Base-by-base conservation (phyloP, 2,113 vertebrate genomes). In the Paratilapia polleni region DNA sequence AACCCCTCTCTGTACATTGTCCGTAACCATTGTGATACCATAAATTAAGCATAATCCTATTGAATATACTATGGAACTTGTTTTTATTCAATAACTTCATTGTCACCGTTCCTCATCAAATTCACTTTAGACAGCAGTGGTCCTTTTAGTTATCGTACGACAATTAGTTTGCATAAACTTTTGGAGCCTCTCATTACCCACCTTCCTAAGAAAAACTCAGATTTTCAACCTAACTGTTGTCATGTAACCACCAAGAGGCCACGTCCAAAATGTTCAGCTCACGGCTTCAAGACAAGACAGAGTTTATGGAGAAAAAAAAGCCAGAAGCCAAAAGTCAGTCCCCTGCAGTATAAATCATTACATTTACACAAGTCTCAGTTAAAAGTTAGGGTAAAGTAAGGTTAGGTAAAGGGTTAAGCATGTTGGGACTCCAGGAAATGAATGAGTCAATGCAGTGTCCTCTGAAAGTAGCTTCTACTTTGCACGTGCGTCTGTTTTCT, bases 251-350 rank as follows among this genome's bases (percentile, higher is more conserved):
- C 36, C 36, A 64, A 20, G 22, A 24, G 36, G 36, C 4, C 36
- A 24, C 36, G 8, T 8, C 36, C 36, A 38, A 38, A 38, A 38
- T 8, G 7, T 14, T 41, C 38, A 41, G 11, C 38, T 41, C 38
- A 41, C 3, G 38, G 11, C 2, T 24, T 20, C 0, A 6, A 19
- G 38, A 68, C 10, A 47, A 22, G 38, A 5, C 43, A 41, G 22
- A 47, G 22, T 26, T 26, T 47, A 47, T 7, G 14, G 19, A 11
- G 64, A 0, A 22, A 68, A 66, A n/a, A n/a, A n/a, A n/a, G n/a
- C n/a, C n/a, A n/a, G n/a, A n/a, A n/a, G n/a, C n/a, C 14, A 26
- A 43, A 43, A 66, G 14, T 5, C 2, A 0, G 41, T 26, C 41
- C 43, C 26, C 22, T 7, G 9, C 22, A 68, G 22, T 68, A 47